Percentiles rank a stretch among this genome's conserved stretches.
Evolutionary conservation across 2,113 vertebrate genomes (phyloP).

Genomic region (Pelecanoides urinatrix): DNA sequence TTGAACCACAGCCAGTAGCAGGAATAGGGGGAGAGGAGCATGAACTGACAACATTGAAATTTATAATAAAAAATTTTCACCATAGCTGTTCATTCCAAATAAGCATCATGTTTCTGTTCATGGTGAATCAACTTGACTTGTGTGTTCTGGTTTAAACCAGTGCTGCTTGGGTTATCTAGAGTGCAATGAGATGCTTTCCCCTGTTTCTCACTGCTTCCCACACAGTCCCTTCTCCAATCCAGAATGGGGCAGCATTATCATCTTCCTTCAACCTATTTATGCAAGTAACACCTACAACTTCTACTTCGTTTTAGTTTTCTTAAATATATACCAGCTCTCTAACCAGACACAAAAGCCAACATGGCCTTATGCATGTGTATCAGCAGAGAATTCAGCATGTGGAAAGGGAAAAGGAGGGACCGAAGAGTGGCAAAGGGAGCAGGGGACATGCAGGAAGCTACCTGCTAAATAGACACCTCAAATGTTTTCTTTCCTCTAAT

Average conservation of each 20-base stretch:
- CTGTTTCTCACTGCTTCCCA: neutral
- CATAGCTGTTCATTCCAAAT: neutral
- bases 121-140: neutral
- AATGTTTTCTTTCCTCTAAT: neutral
- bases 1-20: neutral
- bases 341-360: neutral
- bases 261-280: neutral
- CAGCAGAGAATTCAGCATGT: neutral
- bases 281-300: neutral
- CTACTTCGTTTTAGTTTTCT: neutral
- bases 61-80: neutral
- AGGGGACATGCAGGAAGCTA: neutral
- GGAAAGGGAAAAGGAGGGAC: neutral
- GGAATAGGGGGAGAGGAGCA: neutral
- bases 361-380: rapidly evolving
- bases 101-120: neutral
- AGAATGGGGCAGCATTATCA: neutral
- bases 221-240: neutral
- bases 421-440: neutral
- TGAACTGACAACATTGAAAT: neutral
- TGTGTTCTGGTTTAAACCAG: neutral
- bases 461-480: neutral
- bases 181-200: neutral
- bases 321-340: neutral
- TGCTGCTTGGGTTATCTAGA: neutral